These are phyloP conservation scores for Amblyraja radiata DNA, from an alignment of 2,797 vertebrate genomes.

Conservation along the genomic window DNA sequence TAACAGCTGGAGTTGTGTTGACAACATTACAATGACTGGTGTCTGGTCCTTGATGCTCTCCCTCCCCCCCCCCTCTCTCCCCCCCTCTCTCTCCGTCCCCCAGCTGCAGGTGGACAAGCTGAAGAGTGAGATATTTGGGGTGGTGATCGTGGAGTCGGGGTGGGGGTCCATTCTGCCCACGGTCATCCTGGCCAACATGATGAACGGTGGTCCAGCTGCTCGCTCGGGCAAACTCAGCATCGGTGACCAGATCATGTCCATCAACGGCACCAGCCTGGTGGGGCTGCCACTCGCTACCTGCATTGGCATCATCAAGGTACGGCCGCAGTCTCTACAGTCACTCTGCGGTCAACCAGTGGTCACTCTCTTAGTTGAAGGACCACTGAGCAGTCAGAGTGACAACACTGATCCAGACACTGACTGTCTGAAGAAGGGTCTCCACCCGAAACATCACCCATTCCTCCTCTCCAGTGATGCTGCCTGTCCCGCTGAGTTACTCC, in stretches of 20 bases:
- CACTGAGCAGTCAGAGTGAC: too few species aligned
- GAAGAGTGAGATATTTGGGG: constrained; percentile 95
- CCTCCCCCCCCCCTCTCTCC: background rate
- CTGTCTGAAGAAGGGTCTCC: too few species aligned
- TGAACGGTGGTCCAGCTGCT: constrained; percentile 91
- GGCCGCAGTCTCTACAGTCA: background rate
- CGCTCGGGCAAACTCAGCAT: constrained; percentile 97
- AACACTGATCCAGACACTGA: too few species aligned
- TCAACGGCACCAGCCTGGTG: constrained; percentile 97
- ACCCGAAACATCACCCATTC: too few species aligned
- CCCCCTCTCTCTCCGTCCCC: background rate
- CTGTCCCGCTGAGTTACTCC: too few species aligned
- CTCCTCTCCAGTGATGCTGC: too few species aligned
- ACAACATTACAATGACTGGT: too few species aligned
- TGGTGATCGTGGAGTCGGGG: constrained; percentile 96
- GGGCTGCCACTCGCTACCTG: constrained; percentile 95
- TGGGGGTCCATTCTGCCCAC: constrained; percentile 98
- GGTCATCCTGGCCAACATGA: constrained; percentile 97
- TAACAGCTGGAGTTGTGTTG: too few species aligned
- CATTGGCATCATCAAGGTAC: constrained; percentile 98
- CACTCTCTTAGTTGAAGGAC: too few species aligned
- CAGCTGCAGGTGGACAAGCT: constrained; percentile 94
- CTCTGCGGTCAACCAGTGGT: too few species aligned
- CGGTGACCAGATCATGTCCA: constrained; percentile 98
- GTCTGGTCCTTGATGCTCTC: too few species aligned